Base-by-base conservation (phyloP, 2,888 invertebrate genomes). In the Diogma glabrata region DNA sequence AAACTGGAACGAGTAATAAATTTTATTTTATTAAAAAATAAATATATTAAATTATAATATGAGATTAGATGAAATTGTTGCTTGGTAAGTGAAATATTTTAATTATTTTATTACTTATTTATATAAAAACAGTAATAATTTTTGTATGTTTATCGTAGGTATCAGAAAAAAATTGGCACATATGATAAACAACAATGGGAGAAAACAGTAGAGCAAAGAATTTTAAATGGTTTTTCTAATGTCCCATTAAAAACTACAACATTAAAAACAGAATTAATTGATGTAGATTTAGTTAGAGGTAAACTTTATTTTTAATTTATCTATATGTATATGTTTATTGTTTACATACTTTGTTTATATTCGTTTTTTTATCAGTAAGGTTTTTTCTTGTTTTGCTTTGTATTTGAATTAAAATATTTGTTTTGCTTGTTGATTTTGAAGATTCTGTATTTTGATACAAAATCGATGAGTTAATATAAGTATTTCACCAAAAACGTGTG, bases 141-240 rank as follows among this genome's bases (percentile, higher is more conserved):
- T 43, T 26, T 45, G 22, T 23, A 3, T 33, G 16, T 48, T 26
- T 16, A 16, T n/a, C 63, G 14, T 58, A 90, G 92, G 88, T 92
- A 92, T 75, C 91, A 92, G 69, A 88, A 88, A 69, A 90, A 93
- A 77, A 95, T 96, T 70, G 93, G 94, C 64, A 88, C 89, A 22
- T 94, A 95, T 73, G 95, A 96, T 73, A 94, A 94, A 67, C 92
- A 94, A 64, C 84, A 88, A 79, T 96, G 95, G 95, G 96, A 96
- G 70, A 89, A 88, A 60, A 91, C 89, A 61, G 86, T 95, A 58
- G 95, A 96, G 65, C 88, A 90, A 67, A 82, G 88, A 62, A 89
- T 93, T 61, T 76, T 91, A 50, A 82, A 86, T 72, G 90, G 89
- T 58, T 81, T 91, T 51, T 82, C 83, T 53, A 86, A 90, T 67